Conservation (phyloP, 2,113 vertebrate species). For the Oceanodroma tethys region DNA sequence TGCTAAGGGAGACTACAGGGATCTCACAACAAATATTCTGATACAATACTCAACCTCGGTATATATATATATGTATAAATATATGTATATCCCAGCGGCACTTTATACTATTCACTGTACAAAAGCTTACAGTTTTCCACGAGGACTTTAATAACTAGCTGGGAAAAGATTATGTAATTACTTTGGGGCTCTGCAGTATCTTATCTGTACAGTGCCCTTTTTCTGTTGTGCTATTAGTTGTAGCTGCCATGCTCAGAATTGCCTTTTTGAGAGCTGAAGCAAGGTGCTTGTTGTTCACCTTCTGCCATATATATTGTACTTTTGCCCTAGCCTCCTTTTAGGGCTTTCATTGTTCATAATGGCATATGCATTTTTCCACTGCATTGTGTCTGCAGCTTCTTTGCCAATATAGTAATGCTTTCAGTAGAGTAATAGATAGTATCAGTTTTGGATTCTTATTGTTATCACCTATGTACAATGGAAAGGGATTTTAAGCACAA, state of each 20-base stretch:
- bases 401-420: conserved; percentile 98
- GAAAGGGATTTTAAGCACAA: conserved; percentile 99
- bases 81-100: conserved; percentile 94
- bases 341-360: conserved; percentile 85
- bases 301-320: conserved; percentile 87
- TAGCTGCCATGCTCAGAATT: conserved; percentile 92
- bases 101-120: conserved; percentile 99
- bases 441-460: conserved; percentile 93
- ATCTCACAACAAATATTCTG: conserved; percentile 87
- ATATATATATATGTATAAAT: conserved; percentile 88
- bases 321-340: conserved; percentile 81
- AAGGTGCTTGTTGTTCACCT: conserved; percentile 89
- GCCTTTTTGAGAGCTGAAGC: conserved; percentile 92
- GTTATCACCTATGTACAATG: conserved; percentile 91
- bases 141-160: conserved; percentile 80
- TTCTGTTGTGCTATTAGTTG: conserved; percentile 88
- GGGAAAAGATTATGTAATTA: conserved; percentile 81
- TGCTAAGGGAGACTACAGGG: conserved; percentile 90
- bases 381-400: conserved; percentile 97
- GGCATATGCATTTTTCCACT: conserved; percentile 89
- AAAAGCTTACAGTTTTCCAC: conserved; percentile 86
- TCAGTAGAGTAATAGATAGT: conserved; percentile 98
- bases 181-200: conserved; percentile 80
- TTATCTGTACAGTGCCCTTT: conserved; percentile 78
- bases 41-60: conserved; percentile 91